These are phyloP conservation scores for Pygocentrus nattereri DNA, from an alignment of 2,797 vertebrate genomes.

Conservation along the genomic window DNA sequence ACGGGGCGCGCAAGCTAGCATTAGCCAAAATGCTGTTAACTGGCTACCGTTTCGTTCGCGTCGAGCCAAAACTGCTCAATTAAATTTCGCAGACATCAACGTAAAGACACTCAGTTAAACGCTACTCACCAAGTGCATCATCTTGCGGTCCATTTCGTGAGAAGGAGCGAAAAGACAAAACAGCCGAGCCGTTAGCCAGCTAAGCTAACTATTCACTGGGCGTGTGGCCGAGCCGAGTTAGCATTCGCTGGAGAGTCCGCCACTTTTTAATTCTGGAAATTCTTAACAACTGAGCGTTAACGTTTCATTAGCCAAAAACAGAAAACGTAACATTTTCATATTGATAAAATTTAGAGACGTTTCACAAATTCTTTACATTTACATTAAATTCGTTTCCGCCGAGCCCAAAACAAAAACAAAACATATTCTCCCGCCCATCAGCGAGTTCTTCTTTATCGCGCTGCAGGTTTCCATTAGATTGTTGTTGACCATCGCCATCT, in stretches of 20 bases:
- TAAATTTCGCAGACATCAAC: neutral
- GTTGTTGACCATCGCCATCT: neutral
- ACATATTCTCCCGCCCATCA: conserved; percentile 51
- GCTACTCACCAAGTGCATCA: conserved; percentile 39
- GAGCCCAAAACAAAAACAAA: conserved; percentile 23
- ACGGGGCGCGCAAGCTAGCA: neutral
- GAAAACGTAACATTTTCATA: neutral
- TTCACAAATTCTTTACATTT: neutral
- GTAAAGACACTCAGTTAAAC: neutral
- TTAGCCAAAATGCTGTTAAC: neutral
- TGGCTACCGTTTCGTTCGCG: neutral
- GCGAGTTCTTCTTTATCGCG: conserved; percentile 3
- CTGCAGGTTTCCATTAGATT: neutral
- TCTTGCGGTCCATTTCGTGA: conserved; percentile 18
- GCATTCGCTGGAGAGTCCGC: neutral
- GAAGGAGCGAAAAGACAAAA: neutral
- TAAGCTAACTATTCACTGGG: neutral
- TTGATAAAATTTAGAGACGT: no score
- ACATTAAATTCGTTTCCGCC: neutral
- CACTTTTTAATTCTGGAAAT: neutral
- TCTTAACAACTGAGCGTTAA: neutral
- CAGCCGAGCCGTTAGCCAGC: neutral
- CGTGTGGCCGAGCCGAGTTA: neutral
- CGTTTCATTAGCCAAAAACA: neutral
- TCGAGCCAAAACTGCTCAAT: neutral